Percentiles rank a stretch among this genome's conserved stretches.
Conservation (phyloP, 2,113 vertebrate genomes). For the Callipepla californica region DNA sequence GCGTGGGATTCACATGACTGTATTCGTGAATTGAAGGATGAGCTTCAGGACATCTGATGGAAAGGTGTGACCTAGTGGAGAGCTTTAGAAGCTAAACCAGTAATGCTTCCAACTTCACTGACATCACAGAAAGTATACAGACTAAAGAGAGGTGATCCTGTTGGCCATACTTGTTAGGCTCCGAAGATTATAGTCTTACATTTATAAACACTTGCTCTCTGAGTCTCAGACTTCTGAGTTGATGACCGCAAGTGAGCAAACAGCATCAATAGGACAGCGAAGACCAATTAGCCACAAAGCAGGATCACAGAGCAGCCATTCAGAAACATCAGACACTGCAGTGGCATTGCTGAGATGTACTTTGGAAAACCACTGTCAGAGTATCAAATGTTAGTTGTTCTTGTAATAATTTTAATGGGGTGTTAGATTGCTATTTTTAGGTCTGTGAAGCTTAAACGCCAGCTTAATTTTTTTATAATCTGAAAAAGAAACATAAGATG, state of each 20-base stretch:
- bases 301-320: not conserved
- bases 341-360: not conserved
- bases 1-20: not conserved
- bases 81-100: not conserved
- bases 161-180: not conserved
- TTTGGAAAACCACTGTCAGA: not conserved
- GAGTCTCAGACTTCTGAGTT: not conserved
- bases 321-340: not conserved
- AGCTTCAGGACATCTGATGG: not conserved
- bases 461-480: not conserved
- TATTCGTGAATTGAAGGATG: not conserved
- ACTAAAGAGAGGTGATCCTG: not conserved
- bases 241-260: not conserved
- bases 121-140: not conserved
- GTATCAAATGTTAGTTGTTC: not conserved
- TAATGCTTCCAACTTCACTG: not conserved
- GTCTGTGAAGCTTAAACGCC: not conserved
- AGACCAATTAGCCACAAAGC: not conserved
- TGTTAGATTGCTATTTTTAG: not conserved
- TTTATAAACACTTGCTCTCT: not conserved
- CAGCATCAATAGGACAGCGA: not conserved
- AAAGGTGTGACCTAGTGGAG: not conserved
- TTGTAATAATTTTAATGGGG: not conserved
- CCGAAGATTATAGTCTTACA: not conserved
- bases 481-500: not conserved